These are phyloP conservation scores for human DNA, from an alignment of 2,113 vertebrate genomes.

Conservation along the genomic window GRCh38 chr21:41932501-41933000, in stretches of 20 bases:
- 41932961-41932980: accelerated
- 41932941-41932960: no score
- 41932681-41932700: accelerated
- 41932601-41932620: no score
- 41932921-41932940: accelerated
- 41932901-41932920: accelerated
- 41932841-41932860: accelerated
- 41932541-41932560: background rate
- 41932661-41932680: background rate
- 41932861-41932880: background rate
- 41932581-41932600: background rate
- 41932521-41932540: background rate
- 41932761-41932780: background rate
- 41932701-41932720: accelerated
- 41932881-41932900: background rate
- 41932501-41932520: background rate
- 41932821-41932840: background rate
- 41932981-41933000: background rate
- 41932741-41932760: accelerated
- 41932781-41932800: accelerated
- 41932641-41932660: background rate
- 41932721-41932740: accelerated
- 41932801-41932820: background rate
- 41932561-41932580: background rate
- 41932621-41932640: no score